Evolutionary conservation across 1,140 invertebrate genomes (phyloP).

Genomic region (Pemphigus obesinymphae): DNA sequence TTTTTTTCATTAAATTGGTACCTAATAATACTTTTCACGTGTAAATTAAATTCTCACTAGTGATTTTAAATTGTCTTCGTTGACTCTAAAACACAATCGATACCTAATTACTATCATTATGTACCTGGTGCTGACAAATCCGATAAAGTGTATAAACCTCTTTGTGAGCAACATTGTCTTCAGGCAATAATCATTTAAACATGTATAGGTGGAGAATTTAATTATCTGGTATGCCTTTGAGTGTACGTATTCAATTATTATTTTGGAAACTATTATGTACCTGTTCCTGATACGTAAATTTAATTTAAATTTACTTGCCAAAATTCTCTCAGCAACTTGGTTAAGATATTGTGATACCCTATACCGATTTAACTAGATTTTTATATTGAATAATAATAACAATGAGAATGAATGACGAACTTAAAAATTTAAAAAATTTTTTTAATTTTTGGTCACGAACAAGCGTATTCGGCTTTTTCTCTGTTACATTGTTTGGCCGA

Average conservation of each 20-base stretch:
- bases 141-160: background rate
- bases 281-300: no score
- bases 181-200: background rate
- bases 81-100: background rate
- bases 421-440: no score
- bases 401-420: background rate
- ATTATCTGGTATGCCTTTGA: background rate
- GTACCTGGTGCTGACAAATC: background rate
- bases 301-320: background rate
- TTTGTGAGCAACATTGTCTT: background rate
- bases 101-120: background rate
- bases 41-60: background rate
- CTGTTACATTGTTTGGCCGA: background rate
- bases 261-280: background rate
- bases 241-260: background rate
- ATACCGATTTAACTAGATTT: background rate
- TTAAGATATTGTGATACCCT: no score
- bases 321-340: no score
- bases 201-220: background rate
- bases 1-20: no score
- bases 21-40: background rate
- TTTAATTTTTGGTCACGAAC: background rate
- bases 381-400: background rate
- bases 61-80: background rate
- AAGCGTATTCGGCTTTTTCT: background rate